phyloP scores from a whole-genome alignment of 2,113 vertebrate genomes.

The Tragelaphus buxtoni region DNA sequence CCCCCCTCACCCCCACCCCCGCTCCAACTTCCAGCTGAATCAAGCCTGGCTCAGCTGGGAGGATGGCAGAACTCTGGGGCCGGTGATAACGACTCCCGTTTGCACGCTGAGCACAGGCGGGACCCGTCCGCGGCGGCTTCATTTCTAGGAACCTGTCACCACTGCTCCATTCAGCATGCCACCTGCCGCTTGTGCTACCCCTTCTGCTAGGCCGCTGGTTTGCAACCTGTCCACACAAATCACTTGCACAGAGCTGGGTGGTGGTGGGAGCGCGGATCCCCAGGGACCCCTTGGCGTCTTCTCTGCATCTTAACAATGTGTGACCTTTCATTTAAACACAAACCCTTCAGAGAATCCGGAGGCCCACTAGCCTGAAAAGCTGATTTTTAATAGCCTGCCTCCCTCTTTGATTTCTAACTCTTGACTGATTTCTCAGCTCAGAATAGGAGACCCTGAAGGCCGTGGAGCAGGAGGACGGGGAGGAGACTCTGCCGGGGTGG shows the following conservation, averaged over 20 bases:
- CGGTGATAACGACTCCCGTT: rapidly evolving
- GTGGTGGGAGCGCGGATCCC: rapidly evolving
- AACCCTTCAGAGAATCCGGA: background rate
- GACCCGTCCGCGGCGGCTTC: rapidly evolving
- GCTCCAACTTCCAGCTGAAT: background rate
- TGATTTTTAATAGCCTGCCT: background rate
- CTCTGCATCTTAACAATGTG: background rate
- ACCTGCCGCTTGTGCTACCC: rapidly evolving
- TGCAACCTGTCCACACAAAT: background rate
- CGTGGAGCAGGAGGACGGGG: background rate
- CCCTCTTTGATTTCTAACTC: background rate
- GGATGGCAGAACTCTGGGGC: rapidly evolving
- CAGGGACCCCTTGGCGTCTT: background rate
- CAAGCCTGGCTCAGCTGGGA: rapidly evolving
- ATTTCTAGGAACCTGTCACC: too few relatives aligned
- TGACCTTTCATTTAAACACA: background rate
- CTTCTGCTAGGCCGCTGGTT: background rate
- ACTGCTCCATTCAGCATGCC: too few relatives aligned
- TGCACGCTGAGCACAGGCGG: rapidly evolving
- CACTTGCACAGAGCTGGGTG: rapidly evolving
- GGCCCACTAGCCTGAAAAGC: background rate
- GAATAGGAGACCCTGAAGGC: background rate
- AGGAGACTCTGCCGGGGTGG: background rate
- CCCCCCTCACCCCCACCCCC: rapidly evolving
- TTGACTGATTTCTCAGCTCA: background rate